Percentiles rank a stretch among this genome's conserved stretches.
Evolutionary conservation across 2,888 invertebrate species (phyloP).

Genomic region (Podotricha telesiphe): DNA sequence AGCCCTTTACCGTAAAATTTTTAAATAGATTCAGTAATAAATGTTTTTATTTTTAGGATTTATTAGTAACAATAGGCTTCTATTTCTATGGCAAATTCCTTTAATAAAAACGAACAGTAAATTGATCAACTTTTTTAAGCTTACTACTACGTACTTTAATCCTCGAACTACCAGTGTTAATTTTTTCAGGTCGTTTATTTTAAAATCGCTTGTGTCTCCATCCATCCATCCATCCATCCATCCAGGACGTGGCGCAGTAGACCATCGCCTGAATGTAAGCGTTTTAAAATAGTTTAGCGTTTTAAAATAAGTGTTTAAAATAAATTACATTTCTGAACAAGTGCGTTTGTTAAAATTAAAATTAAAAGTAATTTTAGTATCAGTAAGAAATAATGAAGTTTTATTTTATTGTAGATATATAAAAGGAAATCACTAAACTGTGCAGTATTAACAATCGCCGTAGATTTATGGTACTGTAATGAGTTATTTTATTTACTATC

Average conservation of each 20-base stretch:
- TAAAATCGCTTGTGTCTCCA: no score
- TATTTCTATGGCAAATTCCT: background rate
- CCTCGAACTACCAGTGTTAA: no score
- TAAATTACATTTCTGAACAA: background rate
- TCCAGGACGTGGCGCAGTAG: no score
- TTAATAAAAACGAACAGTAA: background rate
- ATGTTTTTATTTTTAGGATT: background rate
- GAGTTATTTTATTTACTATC: conserved; percentile 44
- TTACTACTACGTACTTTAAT: background rate
- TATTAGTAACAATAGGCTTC: background rate
- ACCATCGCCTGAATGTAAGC: no score
- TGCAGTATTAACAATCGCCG: background rate
- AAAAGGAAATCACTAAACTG: background rate
- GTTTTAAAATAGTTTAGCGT: no score
- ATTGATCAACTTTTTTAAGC: background rate
- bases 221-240: no score
- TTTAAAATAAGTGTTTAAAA: conserved; percentile 11
- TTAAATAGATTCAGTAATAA: conserved; percentile 14
- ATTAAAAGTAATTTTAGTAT: background rate
- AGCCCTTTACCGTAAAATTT: conserved; percentile 15
- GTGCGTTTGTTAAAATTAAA: background rate
- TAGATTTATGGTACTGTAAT: conserved; percentile 35
- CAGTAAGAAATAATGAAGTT: background rate
- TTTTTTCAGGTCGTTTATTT: no score
- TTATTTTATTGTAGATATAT: background rate